These are phyloP conservation scores for Drosophila orena DNA, from an alignment of 1,140 invertebrate genomes.

Conservation along the genomic window DNA sequence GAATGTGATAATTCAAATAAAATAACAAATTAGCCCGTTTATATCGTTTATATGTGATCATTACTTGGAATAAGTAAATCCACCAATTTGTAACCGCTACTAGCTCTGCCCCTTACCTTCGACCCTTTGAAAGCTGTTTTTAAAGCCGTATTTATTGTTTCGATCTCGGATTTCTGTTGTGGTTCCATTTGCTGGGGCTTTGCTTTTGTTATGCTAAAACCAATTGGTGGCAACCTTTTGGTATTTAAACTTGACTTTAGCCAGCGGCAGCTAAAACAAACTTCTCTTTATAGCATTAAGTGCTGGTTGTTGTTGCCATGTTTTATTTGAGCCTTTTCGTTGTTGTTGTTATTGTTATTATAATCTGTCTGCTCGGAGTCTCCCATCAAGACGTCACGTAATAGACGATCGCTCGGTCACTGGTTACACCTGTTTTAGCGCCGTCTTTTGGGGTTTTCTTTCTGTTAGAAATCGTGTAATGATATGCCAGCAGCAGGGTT, in stretches of 20 bases:
- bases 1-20: no score
- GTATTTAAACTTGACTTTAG: conserved; percentile 60
- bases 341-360: conserved; percentile 58
- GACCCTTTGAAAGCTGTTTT: conserved; percentile 40
- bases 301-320: conserved; percentile 17
- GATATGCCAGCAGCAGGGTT: conserved; percentile 70
- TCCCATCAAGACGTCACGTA: conserved; percentile 73
- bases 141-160: conserved; percentile 65
- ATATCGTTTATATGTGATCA: neutral
- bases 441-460: conserved; percentile 27
- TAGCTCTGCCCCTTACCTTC: conserved; percentile 59
- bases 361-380: conserved; percentile 50
- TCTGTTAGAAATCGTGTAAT: conserved; percentile 59
- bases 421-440: conserved; percentile 77
- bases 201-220: conserved; percentile 66
- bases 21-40: neutral
- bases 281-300: conserved; percentile 40
- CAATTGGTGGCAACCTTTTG: conserved; percentile 58
- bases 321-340: conserved; percentile 9
- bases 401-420: conserved; percentile 60
- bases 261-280: conserved; percentile 50
- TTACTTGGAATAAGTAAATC: neutral
- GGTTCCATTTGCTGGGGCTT: conserved; percentile 38
- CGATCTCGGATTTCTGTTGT: conserved; percentile 18
- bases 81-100: conserved; percentile 16